Base-by-base conservation (phyloP, 2,888 invertebrate species). In the Meteorus colon region DNA sequence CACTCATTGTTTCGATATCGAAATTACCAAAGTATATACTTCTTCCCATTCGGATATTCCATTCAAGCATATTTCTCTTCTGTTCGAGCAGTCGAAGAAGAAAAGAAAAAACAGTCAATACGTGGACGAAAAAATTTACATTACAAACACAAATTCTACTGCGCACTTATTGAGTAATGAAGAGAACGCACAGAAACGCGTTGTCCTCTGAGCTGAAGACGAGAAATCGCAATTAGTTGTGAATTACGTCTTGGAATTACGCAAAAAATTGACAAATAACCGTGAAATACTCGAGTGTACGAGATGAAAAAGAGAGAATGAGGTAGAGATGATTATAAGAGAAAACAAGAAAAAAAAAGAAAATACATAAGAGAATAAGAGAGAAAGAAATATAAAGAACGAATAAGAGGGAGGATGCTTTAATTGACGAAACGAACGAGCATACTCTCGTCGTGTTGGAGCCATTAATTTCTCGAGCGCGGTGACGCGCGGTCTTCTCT, bases 401-500 rank as follows among this genome's bases (percentile, higher is more conserved):
- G 65, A 37, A 41, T 41, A 41, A 68, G 48, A 68, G 48, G 19
- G 41, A 29, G 29, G 73, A 76, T 62, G 68, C 14, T 77, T 74
- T 77, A 77, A 77, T 77, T 77, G 74, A 77, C 74, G 77, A 69
- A 62, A 68, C 70, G 14, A 70, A 59, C 24, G 66, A 66, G 66
- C 66, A 45, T 16, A 37, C 66, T 63, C 24, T 74, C 34, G 8
- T 59, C 70, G 70, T 70, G 74, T 74, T 48, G 77, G 70, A 68
- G 69, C 65, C 72, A 75, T 74, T 77, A 78, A 77, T 78, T 76
- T 71, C 74, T 78, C 59, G 65, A 68, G 77, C 73, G 74, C 63
- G 37, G 71, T 68, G 75, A 71, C 70, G 73, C 69, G 71, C 14
- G 29, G 48, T 60, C 67, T 73, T 59, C 65, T 66, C 65, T 76